Conservation (phyloP, 2,113 vertebrate genomes). For the Probosciger aterrimus region DNA sequence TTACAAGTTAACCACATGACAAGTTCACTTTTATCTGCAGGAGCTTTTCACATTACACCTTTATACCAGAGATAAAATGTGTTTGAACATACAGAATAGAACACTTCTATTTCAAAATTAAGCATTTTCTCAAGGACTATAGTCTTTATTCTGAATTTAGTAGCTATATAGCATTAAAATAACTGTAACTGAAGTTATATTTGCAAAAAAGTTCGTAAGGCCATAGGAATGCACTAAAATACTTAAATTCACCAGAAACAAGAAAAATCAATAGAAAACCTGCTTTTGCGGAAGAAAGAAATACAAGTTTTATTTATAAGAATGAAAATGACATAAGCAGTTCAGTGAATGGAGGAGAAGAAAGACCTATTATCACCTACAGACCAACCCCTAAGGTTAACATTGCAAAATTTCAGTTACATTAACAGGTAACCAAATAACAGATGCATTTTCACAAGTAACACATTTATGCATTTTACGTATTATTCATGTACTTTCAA, state of each 20-base stretch:
- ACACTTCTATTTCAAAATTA: constrained; percentile 65
- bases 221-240: constrained; percentile 70
- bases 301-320: constrained; percentile 50
- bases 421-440: constrained; percentile 18
- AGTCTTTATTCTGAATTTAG: constrained; percentile 61
- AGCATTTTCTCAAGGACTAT: constrained; percentile 41
- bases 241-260: constrained; percentile 54
- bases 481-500: background rate
- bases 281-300: constrained; percentile 58
- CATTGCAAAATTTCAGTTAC: constrained; percentile 37
- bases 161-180: constrained; percentile 65
- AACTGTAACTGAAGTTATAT: constrained; percentile 55
- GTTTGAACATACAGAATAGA: constrained; percentile 61
- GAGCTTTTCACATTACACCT: constrained; percentile 64
- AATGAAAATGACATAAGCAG: constrained; percentile 37
- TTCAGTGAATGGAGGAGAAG: constrained; percentile 39
- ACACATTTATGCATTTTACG: constrained; percentile 37
- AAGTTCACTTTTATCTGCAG: constrained; percentile 67
- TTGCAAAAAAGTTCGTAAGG: constrained; percentile 68
- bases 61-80: constrained; percentile 64
- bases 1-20: constrained; percentile 71
- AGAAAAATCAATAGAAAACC: constrained; percentile 27
- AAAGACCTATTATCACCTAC: constrained; percentile 29
- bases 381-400: constrained; percentile 47
- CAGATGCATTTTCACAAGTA: constrained; percentile 50